These are phyloP conservation scores for Oscheius onirici DNA, from an alignment of 2,888 invertebrate species.

Conservation along the genomic window DNA sequence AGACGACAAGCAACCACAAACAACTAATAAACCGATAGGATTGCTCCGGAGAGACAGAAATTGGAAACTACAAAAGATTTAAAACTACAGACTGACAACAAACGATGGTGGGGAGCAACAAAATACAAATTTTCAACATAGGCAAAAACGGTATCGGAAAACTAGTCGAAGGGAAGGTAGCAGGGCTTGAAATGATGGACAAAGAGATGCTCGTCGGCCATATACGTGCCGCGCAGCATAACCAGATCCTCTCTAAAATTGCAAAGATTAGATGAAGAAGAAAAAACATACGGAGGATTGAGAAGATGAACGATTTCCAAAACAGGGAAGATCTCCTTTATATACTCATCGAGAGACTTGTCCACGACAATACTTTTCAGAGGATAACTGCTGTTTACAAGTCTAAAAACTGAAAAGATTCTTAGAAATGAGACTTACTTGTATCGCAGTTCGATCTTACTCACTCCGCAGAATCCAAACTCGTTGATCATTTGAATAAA, in stretches of 20 bases:
- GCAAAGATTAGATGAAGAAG: neutral
- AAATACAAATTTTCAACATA: conserved; percentile 5
- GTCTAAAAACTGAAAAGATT: conserved; percentile 1
- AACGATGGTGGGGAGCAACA: neutral
- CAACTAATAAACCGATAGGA: neutral
- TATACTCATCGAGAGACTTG: conserved; percentile 10
- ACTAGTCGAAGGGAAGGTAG: conserved; percentile 2
- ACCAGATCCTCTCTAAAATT: conserved; percentile 17
- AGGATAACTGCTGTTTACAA: conserved; percentile 17
- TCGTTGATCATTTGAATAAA: conserved; percentile 21
- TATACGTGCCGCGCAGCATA: conserved; percentile 23
- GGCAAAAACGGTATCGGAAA: neutral
- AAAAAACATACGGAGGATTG: conserved; percentile 17
- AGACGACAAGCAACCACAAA: conserved; percentile 41
- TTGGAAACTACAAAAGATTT: conserved; percentile 20
- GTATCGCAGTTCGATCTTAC: conserved; percentile 12
- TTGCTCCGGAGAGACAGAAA: neutral
- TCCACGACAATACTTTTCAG: conserved; percentile 19
- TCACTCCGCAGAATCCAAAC: conserved; percentile 13
- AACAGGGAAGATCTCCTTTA: conserved; percentile 11
- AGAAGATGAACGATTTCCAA: conserved; percentile 7
- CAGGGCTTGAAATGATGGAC: conserved; percentile 28
- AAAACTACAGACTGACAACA: conserved; percentile 6
- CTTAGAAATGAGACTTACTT: neutral
- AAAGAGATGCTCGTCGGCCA: conserved; percentile 12